Evolutionary conservation across 1,140 invertebrate genomes (phyloP), one percentile per base, ranked within the genome.

Genomic region (Eupristina koningsbergeri): DNA sequence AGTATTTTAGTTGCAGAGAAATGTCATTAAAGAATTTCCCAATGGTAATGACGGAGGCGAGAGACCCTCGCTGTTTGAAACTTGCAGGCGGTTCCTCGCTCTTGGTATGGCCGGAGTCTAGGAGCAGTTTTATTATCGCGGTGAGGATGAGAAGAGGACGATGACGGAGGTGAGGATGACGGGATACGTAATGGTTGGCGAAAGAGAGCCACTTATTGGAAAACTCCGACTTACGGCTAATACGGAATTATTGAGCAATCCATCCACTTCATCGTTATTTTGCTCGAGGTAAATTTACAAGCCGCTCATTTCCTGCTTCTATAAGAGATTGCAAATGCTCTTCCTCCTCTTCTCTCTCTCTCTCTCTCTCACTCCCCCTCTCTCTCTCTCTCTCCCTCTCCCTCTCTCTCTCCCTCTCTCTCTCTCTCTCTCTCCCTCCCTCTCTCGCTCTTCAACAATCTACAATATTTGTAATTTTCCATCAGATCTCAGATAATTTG

Each of bases 1-100:
- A 78, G 82, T 73, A 75, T 29, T 82, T 82, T 36, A 7, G 50
- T 15, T 50, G 2, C 29, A 29, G 3, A 67, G 61, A 58, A 69
- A 67, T 22, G 47, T 64, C 17, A 83, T 83, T 73, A 45, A 67
- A 63, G 64, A 61, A 73, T 83, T 83, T 78, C 64, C 50, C 82
- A 83, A 83, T 83, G 47, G 75, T 83, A 83, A 83, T 76, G 80
- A 76, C 39, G 39, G 13, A 29, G 39, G 67, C 64, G 47, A 67
- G 73, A 15, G 36, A 9, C 36, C 74, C 39, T 50, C 15, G 31
- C 45, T 39, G 34, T 61, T 78, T 61, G n/a, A 71, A 78, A 83
- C 71, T 71, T 83, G n/a, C 50, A 53, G 19, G 50, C 50, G 22
- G 5, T 50, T 74, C 22, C 0, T n/a, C 34, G 50, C 75, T 41